A percentile compares a stretch with the other conserved stretches of the same genome.
phyloP scores from a whole-genome alignment of 2,888 invertebrate species.

The Gisinianus flammeolus region DNA sequence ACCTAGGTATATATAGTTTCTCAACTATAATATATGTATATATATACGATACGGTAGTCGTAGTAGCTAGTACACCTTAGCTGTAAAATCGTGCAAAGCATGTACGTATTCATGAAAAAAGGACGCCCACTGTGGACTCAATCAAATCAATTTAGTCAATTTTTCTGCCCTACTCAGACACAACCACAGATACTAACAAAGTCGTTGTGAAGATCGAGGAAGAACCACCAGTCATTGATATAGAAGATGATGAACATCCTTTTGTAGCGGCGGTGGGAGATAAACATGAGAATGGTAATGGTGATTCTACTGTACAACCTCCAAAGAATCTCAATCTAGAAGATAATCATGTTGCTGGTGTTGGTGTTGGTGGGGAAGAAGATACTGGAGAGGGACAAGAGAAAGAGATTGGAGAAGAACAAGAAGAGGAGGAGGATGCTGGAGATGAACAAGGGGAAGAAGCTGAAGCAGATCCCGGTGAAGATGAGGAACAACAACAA shows the following conservation, averaged over 20 bases:
- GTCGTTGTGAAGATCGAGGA: constrained; percentile 15
- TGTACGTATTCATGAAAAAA: too few relatives aligned
- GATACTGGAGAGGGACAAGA: neutral
- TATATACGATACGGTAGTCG: neutral
- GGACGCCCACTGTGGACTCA: too few relatives aligned
- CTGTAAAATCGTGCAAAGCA: too few relatives aligned
- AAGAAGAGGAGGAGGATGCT: constrained; percentile 9
- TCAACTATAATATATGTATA: neutral
- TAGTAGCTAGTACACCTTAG: too few relatives aligned
- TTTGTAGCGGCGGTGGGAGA: neutral
- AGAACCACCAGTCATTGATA: constrained; percentile 21
- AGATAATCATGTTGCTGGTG: neutral
- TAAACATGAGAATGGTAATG: neutral
- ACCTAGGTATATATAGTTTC: neutral
- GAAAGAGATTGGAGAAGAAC: too few relatives aligned
- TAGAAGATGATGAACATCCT: constrained; percentile 11
- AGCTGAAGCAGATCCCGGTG: neutral
- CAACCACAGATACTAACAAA: constrained; percentile 12
- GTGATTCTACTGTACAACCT: too few relatives aligned
- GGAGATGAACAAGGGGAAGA: constrained; percentile 4
- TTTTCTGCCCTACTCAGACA: constrained; percentile 33
- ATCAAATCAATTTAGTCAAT: neutral
- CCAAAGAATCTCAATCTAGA: neutral
- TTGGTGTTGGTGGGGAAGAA: constrained; percentile 11
- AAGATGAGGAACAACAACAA: constrained; percentile 1